phyloP scores from a whole-genome alignment of 2,113 vertebrate species.

The Hylia prasina region DNA sequence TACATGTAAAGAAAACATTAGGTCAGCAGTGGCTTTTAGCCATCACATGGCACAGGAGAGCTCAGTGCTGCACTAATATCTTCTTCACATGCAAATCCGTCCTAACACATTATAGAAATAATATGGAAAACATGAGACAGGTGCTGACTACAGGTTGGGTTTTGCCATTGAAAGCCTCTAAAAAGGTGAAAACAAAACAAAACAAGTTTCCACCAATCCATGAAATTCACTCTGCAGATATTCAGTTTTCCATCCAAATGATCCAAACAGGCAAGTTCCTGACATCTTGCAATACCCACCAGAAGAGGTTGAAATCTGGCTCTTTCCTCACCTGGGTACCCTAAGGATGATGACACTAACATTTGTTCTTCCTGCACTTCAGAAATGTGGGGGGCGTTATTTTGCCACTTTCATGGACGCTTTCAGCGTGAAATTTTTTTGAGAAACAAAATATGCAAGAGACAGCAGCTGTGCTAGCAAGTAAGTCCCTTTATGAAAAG shows the following conservation, averaged over 20 bases:
- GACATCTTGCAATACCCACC: neutral
- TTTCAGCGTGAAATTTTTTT: neutral
- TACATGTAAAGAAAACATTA: neutral
- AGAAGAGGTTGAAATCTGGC: neutral
- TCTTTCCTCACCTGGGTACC: neutral
- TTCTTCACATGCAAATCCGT: conserved; percentile 28
- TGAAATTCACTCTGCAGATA: neutral
- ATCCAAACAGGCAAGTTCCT: neutral
- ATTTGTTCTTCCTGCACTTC: neutral
- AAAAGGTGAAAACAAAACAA: neutral
- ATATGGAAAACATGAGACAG: conserved; percentile 20
- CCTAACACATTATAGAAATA: conserved; percentile 18
- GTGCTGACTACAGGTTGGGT: neutral
- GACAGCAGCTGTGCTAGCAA: neutral
- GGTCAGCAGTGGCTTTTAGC: neutral
- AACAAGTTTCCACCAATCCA: neutral
- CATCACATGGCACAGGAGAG: rapidly evolving
- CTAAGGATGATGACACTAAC: neutral
- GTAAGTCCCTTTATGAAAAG: neutral
- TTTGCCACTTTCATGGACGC: neutral
- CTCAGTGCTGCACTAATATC: neutral
- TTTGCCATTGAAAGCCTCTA: neutral
- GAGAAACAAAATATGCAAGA: neutral
- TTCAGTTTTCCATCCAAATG: neutral
- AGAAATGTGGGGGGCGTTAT: neutral